Conservation (phyloP, 2,888 invertebrate species). For the Eustalomyia histrio region DNA sequence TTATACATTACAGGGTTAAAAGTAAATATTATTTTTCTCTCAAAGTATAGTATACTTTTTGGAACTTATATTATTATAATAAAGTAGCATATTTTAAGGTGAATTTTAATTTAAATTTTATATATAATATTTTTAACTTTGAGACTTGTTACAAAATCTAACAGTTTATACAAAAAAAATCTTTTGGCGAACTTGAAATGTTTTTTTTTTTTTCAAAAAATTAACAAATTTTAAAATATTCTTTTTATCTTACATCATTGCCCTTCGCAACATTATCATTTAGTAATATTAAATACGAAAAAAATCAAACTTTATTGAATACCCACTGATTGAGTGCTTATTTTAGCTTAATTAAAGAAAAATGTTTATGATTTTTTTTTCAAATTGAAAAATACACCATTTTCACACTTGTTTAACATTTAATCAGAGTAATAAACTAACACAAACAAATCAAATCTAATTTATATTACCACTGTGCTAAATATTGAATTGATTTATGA, state of each 20-base stretch:
- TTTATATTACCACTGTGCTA: conserved; percentile 41
- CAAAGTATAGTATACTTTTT: no score
- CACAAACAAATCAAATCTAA: conserved; percentile 30
- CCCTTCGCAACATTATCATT: not conserved
- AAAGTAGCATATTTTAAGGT: no score
- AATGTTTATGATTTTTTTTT: no score
- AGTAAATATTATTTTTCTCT: no score
- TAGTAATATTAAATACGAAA: not conserved
- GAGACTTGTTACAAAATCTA: no score
- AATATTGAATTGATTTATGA: conserved; percentile 53
- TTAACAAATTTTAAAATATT: not conserved
- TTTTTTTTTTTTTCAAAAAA: no score
- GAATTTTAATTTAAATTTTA: no score
- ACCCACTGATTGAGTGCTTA: conserved; percentile 15
- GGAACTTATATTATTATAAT: no score
- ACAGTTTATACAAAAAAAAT: no score
- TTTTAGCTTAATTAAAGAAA: conserved; percentile 20
- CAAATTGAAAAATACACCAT: not conserved
- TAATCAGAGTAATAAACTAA: conserved; percentile 22
- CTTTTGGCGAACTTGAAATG: no score
- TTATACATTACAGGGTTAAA: no score
- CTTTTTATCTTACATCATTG: not conserved
- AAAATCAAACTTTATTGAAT: conserved; percentile 6
- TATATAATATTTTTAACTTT: not conserved
- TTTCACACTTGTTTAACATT: conserved; percentile 45